phyloP scores from a whole-genome alignment of 2,797 vertebrate genomes.

The Diplodus puntazzo region DNA sequence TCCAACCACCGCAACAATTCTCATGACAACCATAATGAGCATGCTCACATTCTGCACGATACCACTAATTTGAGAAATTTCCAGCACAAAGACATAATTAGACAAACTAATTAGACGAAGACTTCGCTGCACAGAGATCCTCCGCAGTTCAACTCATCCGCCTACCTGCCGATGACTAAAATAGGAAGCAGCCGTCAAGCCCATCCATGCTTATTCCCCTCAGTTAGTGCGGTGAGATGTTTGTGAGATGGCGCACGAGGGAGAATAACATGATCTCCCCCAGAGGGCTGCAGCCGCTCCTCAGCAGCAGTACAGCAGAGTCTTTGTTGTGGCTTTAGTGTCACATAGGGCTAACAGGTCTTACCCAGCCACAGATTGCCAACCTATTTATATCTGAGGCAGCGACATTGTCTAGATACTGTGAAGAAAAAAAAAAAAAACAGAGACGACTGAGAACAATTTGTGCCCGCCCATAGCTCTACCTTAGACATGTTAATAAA shows the following conservation, averaged over 20 bases:
- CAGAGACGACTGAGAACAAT: slow-evolving; percentile 25
- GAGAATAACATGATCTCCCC: slow-evolving; percentile 77
- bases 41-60: slow-evolving; percentile 87
- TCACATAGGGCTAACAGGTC: slow-evolving; percentile 71
- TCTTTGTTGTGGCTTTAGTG: slow-evolving; percentile 77
- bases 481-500: slow-evolving; percentile 66
- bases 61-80: slow-evolving; percentile 91
- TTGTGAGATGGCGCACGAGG: slow-evolving; percentile 77
- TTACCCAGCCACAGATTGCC: slow-evolving; percentile 60
- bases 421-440: slow-evolving; percentile 20
- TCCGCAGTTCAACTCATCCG: slow-evolving; percentile 88
- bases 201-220: slow-evolving; percentile 81
- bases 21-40: slow-evolving; percentile 89
- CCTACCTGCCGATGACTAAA: slow-evolving; percentile 88
- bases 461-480: slow-evolving; percentile 35
- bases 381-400: slow-evolving; percentile 63
- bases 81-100: slow-evolving; percentile 92
- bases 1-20: slow-evolving; percentile 82
- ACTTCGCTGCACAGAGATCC: slow-evolving; percentile 86
- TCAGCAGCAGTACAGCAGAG: slow-evolving; percentile 59
- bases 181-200: slow-evolving; percentile 85
- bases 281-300: slow-evolving; percentile 64
- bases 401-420: slow-evolving; percentile 46
- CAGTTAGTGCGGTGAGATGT: slow-evolving; percentile 78
- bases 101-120: slow-evolving; percentile 90